Percentiles rank a stretch among this genome's conserved stretches.
phyloP scores from a whole-genome alignment of 1,140 invertebrate species.

The Saccostrea glomerata region DNA sequence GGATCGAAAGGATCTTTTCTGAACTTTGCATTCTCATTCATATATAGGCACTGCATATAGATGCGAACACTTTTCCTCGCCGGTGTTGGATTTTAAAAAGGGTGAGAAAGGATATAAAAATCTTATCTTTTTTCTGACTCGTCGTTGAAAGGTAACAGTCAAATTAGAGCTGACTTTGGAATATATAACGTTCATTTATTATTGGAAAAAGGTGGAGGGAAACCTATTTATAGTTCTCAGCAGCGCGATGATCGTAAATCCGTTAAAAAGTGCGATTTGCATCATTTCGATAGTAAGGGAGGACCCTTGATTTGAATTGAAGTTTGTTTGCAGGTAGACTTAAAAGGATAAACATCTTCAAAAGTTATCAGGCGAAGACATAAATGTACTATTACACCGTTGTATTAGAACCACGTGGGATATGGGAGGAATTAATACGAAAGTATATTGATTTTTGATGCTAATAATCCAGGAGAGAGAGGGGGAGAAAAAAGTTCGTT shows the following conservation, averaged over 20 bases:
- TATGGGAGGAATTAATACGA: constrained; percentile 17
- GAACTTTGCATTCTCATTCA: neutral
- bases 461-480: neutral
- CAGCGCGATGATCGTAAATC: constrained; percentile 18
- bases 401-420: neutral
- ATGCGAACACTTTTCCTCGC: neutral
- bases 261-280: neutral
- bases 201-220: neutral
- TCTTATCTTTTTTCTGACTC: neutral
- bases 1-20: neutral
- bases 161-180: neutral
- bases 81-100: neutral
- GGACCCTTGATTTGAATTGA: constrained; percentile 18
- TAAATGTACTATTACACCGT: constrained; percentile 30
- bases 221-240: neutral
- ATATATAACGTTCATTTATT: neutral
- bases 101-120: constrained; percentile 16
- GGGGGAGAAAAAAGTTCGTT: constrained; percentile 10
- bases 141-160: neutral
- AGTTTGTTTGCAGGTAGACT: constrained; percentile 2
- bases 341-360: constrained; percentile 30
- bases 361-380: constrained; percentile 8
- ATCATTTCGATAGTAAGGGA: neutral
- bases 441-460: constrained; percentile 21
- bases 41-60: neutral